A percentile compares a stretch with the other conserved stretches of the same genome.
Evolutionary conservation across 1,140 invertebrate species (phyloP).

Genomic region (Lamellibrachia luymesi): DNA sequence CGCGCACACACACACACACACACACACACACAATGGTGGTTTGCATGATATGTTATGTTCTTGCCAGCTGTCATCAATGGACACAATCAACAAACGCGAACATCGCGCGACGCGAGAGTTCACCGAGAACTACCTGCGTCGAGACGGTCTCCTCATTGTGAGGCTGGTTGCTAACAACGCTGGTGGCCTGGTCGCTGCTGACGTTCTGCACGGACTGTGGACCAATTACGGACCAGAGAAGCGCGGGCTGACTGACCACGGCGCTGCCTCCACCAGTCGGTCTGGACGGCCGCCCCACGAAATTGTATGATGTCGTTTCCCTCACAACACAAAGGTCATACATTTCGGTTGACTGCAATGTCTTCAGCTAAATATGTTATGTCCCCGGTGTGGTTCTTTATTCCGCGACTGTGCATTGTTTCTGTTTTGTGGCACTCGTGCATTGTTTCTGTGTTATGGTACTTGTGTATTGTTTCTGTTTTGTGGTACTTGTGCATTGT

Average conservation of each 20-base stretch:
- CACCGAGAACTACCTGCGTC: constrained; percentile 26
- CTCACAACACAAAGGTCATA: constrained; percentile 1
- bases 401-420: neutral
- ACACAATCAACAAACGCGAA: neutral
- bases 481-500: no score
- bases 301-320: constrained; percentile 16
- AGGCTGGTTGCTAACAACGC: constrained; percentile 30
- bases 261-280: neutral
- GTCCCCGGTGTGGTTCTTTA: neutral
- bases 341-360: neutral
- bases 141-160: constrained; percentile 33
- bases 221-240: constrained; percentile 23
- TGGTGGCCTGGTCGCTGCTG: constrained; percentile 27
- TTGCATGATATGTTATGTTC: neutral
- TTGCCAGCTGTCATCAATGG: neutral
- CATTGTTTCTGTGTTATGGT: no score
- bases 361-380: neutral
- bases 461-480: no score
- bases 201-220: constrained; percentile 26
- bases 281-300: neutral
- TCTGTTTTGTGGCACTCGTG: no score
- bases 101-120: constrained; percentile 25
- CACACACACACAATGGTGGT: neutral
- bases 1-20: neutral
- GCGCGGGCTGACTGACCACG: neutral